Percentiles rank a stretch among this genome's conserved stretches.
These are phyloP conservation scores for Operophtera brumata DNA, from an alignment of 2,888 invertebrate genomes.

Conservation along the genomic window DNA sequence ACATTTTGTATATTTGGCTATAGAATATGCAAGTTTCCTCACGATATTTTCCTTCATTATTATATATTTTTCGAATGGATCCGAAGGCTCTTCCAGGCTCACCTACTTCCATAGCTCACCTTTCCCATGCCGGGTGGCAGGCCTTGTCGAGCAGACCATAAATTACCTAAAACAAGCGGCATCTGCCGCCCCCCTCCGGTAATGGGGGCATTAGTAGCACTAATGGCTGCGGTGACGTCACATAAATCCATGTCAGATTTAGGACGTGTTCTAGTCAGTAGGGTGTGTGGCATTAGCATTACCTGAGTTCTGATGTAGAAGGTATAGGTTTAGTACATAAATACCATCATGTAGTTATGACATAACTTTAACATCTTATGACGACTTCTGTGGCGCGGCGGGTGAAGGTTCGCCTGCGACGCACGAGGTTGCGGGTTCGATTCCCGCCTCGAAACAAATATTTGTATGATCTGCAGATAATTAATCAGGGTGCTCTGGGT, in stretches of 20 bases:
- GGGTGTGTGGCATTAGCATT: conserved; percentile 16
- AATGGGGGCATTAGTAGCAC: conserved; percentile 78
- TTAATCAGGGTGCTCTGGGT: no score
- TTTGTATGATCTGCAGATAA: no score
- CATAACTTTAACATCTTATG: no score
- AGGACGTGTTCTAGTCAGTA: conserved; percentile 46
- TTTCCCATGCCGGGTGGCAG: conserved; percentile 47
- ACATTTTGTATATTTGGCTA: no score
- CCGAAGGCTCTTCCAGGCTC: conserved; percentile 45
- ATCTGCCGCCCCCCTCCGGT: conserved; percentile 71
- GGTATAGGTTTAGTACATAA: background rate
- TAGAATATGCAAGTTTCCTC: no score
- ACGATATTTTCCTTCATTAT: background rate
- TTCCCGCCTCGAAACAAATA: no score
- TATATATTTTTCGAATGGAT: no score
- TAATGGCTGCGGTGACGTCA: conserved; percentile 77
- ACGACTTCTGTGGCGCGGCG: no score
- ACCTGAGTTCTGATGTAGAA: background rate
- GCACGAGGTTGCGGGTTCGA: no score
- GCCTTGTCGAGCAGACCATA: conserved; percentile 67
- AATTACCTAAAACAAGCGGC: conserved; percentile 80
- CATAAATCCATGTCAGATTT: conserved; percentile 78
- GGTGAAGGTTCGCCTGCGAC: no score
- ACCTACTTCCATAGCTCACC: conserved; percentile 43
- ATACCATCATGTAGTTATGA: no score